A percentile compares a stretch with the other conserved stretches of the same genome.
phyloP scores from a whole-genome alignment of 1,140 invertebrate species.

The Metaphire vulgaris region DNA sequence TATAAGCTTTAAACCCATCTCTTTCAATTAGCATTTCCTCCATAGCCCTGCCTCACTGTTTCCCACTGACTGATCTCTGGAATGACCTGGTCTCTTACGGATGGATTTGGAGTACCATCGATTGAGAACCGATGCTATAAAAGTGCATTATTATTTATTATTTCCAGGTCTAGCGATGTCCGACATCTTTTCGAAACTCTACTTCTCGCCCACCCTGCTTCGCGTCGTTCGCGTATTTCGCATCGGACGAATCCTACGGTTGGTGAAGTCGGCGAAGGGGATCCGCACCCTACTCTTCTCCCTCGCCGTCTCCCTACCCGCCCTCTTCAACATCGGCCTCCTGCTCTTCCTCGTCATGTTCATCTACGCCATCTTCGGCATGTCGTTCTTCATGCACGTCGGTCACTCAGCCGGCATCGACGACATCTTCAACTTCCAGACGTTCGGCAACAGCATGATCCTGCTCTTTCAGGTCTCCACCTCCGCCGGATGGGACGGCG shows the following conservation, averaged over 20 bases:
- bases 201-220: conserved; percentile 87
- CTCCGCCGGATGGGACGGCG: conserved; percentile 93
- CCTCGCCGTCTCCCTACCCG: conserved; percentile 93
- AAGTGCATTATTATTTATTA: neutral
- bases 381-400: conserved; percentile 99
- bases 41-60: too few relatives aligned
- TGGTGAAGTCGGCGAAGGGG: conserved; percentile 91
- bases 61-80: too few relatives aligned
- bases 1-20: too few relatives aligned
- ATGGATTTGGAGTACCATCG: too few relatives aligned
- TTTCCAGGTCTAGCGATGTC: conserved; percentile 28
- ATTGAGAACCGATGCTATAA: too few relatives aligned
- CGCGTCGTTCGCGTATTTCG: conserved; percentile 95
- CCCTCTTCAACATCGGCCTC: conserved; percentile 96
- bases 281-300: conserved; percentile 94
- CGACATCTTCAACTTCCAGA: conserved; percentile 96
- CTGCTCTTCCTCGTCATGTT: conserved; percentile 97
- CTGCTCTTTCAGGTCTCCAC: conserved; percentile 95
- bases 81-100: too few relatives aligned
- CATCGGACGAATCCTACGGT: conserved; percentile 88
- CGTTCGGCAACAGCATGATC: conserved; percentile 96
- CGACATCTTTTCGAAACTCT: conserved; percentile 54
- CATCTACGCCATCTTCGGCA: conserved; percentile 97
- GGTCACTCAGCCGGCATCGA: conserved; percentile 86
- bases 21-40: too few relatives aligned